A percentile compares a stretch with the other conserved stretches of the same genome.
Conservation (phyloP, 1,140 invertebrate genomes). For the Caenorhabditis tropicalis region DNA sequence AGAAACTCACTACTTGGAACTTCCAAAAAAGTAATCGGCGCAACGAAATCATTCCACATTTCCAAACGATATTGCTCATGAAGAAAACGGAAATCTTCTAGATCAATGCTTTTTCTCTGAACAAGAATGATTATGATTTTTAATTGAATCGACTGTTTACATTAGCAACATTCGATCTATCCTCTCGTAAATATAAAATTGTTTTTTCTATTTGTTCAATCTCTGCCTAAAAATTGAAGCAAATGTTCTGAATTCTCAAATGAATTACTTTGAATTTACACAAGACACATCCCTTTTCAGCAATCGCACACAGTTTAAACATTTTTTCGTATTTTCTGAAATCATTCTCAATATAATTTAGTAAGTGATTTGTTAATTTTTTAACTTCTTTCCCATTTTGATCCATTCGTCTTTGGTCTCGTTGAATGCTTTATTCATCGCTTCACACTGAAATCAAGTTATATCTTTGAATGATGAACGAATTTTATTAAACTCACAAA, state of each 20-base stretch:
- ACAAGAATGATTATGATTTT: not conserved
- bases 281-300: not conserved
- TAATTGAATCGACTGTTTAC: not conserved
- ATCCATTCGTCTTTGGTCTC: not conserved
- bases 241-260: not conserved
- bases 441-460: conserved; percentile 5
- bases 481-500: not conserved
- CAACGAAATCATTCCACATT: conserved; percentile 1
- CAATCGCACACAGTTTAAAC: not conserved
- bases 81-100: not conserved
- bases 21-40: not conserved
- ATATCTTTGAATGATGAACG: not conserved
- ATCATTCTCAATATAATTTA: not conserved
- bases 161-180: not conserved
- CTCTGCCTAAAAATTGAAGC: not conserved
- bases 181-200: not conserved
- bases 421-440: not conserved
- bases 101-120: not conserved
- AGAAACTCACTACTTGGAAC: not conserved
- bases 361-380: not conserved
- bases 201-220: not conserved
- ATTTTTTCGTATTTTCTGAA: not conserved
- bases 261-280: not conserved
- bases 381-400: not conserved
- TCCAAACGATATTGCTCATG: conserved; percentile 7